A percentile compares a stretch with the other conserved stretches of the same genome.
phyloP scores from a whole-genome alignment of 64 coral and sea anemone genomes.

The Orbicella faveolata region DNA sequence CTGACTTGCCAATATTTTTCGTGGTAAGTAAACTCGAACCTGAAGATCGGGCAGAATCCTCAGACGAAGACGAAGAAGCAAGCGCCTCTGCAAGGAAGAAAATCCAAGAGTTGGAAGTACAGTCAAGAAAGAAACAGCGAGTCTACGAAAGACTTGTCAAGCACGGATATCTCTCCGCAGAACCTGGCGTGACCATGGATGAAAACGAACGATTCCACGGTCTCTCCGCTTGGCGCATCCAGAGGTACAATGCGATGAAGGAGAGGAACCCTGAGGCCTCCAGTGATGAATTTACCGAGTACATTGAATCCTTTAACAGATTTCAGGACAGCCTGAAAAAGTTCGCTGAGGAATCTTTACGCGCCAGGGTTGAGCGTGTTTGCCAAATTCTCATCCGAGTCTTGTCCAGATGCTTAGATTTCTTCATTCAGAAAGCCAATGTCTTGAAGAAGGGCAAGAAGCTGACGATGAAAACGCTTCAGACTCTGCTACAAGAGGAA shows the following conservation, averaged over 20 bases:
- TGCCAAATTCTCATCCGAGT: slow-evolving; percentile 33
- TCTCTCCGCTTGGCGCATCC: slow-evolving; percentile 58
- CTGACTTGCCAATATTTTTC: slow-evolving; percentile 53
- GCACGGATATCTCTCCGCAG: slow-evolving; percentile 18
- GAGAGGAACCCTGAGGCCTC: slow-evolving; percentile 34
- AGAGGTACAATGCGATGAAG: slow-evolving; percentile 21
- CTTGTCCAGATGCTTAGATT: slow-evolving; percentile 49
- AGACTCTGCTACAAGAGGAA: slow-evolving; percentile 19
- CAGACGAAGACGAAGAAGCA: slow-evolving; percentile 61
- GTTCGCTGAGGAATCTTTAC: slow-evolving; percentile 44
- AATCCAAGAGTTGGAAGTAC: slow-evolving; percentile 11
- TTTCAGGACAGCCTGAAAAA: slow-evolving; percentile 40
- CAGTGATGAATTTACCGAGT: neutral
- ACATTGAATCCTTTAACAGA: slow-evolving; percentile 53
- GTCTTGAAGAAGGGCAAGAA: slow-evolving; percentile 26
- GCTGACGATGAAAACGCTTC: slow-evolving; percentile 19
- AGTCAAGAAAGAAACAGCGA: slow-evolving; percentile 42
- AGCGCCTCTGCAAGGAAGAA: neutral
- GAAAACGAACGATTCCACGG: slow-evolving; percentile 51
- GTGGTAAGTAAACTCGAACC: slow-evolving; percentile 56
- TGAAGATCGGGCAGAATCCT: slow-evolving; percentile 40
- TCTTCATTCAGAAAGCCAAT: slow-evolving; percentile 72
- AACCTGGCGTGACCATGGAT: neutral
- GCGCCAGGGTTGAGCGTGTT: slow-evolving; percentile 9
- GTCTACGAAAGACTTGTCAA: slow-evolving; percentile 58